These are phyloP conservation scores for Hydractinia echinata DNA, from an alignment of 30 jellyfish, hydroid and myxozoan genomes.

Conservation along the genomic window DNA sequence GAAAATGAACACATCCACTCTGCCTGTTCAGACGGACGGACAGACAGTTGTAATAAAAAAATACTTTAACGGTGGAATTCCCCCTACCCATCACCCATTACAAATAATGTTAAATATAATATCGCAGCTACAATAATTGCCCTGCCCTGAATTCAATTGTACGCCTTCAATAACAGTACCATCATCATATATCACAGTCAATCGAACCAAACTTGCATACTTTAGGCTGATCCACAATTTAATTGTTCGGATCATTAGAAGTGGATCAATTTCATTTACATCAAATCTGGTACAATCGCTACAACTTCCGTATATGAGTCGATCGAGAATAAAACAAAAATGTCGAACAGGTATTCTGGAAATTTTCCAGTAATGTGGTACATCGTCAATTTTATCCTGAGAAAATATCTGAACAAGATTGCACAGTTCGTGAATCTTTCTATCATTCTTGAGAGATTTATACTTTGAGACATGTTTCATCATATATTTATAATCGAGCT, in stretches of 20 bases:
- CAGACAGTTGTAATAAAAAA: too few relatives aligned
- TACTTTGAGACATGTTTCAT: background rate
- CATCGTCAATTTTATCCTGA: background rate
- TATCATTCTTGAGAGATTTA: background rate
- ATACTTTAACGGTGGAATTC: too few relatives aligned
- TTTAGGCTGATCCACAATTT: constrained; percentile 57
- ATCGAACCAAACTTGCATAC: constrained; percentile 73
- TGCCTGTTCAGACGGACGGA: too few relatives aligned
- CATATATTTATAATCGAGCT: background rate
- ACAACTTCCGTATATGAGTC: background rate
- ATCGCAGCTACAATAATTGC: too few relatives aligned
- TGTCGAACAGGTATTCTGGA: too few relatives aligned
- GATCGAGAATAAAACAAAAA: background rate
- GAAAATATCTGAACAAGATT: background rate
- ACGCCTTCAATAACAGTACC: constrained; percentile 19
- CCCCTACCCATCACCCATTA: too few relatives aligned
- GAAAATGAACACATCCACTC: too few relatives aligned
- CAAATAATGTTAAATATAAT: too few relatives aligned
- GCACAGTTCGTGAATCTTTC: background rate
- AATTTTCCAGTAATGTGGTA: too few relatives aligned
- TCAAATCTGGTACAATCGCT: background rate
- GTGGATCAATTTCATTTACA: background rate
- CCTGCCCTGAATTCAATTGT: too few relatives aligned
- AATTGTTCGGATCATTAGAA: constrained; percentile 20
- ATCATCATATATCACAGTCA: constrained; percentile 4